Conservation (phyloP, 2,797 vertebrate species). For the Mormyrops boulengeri region DNA sequence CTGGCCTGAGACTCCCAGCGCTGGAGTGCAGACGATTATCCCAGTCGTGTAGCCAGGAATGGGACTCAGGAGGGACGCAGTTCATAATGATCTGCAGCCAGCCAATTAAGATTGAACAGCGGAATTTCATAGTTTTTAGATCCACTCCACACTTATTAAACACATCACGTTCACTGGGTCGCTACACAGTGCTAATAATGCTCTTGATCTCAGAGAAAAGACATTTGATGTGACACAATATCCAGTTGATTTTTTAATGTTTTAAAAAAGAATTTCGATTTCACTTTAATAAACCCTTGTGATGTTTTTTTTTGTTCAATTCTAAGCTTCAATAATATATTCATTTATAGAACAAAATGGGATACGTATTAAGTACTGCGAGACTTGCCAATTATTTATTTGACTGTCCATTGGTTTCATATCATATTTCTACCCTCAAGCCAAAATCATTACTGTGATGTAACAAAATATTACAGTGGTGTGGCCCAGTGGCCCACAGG, state of each 20-base stretch:
- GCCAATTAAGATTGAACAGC: neutral
- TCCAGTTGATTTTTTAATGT: neutral
- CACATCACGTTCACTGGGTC: neutral
- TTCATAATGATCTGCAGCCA: neutral
- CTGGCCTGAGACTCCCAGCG: neutral
- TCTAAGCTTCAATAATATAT: neutral
- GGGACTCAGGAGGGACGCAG: neutral
- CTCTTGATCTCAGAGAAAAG: neutral
- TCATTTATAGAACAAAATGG: neutral
- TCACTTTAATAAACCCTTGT: neutral
- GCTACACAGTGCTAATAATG: neutral
- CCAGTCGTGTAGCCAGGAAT: neutral
- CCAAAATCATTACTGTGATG: neutral
- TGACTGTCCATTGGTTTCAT: neutral
- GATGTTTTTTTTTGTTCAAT: neutral
- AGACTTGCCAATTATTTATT: neutral
- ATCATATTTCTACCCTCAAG: constrained; percentile 4
- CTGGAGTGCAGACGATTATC: neutral
- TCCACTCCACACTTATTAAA: neutral
- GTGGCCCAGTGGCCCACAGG: neutral
- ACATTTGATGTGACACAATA: neutral
- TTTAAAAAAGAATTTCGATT: neutral
- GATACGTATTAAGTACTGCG: neutral
- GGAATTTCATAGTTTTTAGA: neutral
- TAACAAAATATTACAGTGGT: neutral